Base-by-base conservation (phyloP, 2,113 vertebrate genomes). In the Furnarius figulus region DNA sequence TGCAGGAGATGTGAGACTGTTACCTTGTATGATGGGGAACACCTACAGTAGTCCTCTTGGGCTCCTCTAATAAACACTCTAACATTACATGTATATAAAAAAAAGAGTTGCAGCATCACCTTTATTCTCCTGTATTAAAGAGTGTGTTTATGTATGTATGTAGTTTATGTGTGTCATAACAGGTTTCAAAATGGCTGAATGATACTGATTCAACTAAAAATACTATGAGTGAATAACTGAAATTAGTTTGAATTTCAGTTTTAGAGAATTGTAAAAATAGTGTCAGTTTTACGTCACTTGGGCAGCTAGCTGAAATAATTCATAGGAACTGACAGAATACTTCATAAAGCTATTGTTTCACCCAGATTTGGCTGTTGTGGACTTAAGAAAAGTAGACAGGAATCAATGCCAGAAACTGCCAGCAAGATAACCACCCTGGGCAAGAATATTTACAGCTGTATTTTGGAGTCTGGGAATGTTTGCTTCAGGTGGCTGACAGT, bases 141-240 rank as follows among this genome's bases (percentile, higher is more conserved):
- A 39, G 39, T 46, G 17, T 53, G 10, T 71, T 90, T 15, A 6
- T 37, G 13, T 65, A 10, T 30, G 25, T 77, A 24, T 61, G n/a
- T 49, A 52, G 20, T 89, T 91, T 82, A 9, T 49, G 72, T 59
- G 35, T 92, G 40, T 59, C 53, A 8, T 75, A 91, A 75, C 33
- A 75, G 44, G 53, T 79, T 94, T 93, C 89, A 95, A 95, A 94
- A 96, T 97, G 94, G 94, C 93, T 96, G 95, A 92, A 91, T 81
- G 24, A 25, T 93, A 82, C 75, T 79, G 91, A 93, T 85, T 80
- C 77, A 66, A 53, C 82, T 93, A 76, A 91, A 95, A 95, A 87
- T 75, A 35, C 39, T 74, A 7, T 10, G 17, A 52, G 21, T 59
- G 31, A 76, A 70, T 42, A 78, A 39, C 50, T 86, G 56, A 89